phyloP scores from a whole-genome alignment of 2,888 invertebrate genomes.

The Tenthredo livida region DNA sequence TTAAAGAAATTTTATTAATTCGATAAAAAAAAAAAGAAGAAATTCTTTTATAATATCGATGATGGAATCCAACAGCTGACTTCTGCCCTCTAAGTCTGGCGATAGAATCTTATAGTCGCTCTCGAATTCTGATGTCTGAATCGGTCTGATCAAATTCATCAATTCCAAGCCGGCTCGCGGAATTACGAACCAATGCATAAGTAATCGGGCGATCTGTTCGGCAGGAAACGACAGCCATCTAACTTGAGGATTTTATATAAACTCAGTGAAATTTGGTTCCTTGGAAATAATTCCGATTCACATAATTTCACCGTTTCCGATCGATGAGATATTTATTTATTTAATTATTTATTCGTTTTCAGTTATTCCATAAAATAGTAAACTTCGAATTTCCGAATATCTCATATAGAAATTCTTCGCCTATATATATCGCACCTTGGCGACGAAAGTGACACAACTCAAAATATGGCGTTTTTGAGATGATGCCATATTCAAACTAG shows the following conservation, averaged over 20 bases:
- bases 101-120: background rate
- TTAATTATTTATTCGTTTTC: background rate
- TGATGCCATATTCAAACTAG: too few relatives aligned
- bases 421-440: too few relatives aligned
- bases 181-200: conserved; percentile 32
- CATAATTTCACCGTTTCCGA: background rate
- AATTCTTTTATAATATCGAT: background rate
- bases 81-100: background rate
- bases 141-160: conserved; percentile 46
- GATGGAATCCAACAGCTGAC: conserved; percentile 11
- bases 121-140: conserved; percentile 27
- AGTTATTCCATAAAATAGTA: background rate
- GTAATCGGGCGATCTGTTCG: conserved; percentile 35
- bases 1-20: background rate
- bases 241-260: background rate
- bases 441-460: too few relatives aligned
- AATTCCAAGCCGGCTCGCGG: conserved; percentile 31
- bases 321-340: background rate
- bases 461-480: too few relatives aligned
- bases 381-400: too few relatives aligned
- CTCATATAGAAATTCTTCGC: too few relatives aligned
- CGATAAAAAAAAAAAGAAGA: background rate
- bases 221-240: conserved; percentile 6
- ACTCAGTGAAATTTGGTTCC: background rate
- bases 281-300: background rate